Percentiles rank a stretch among this genome's conserved stretches.
phyloP scores from a whole-genome alignment of 2,888 invertebrate genomes.

The Microctonus aethiopoides region DNA sequence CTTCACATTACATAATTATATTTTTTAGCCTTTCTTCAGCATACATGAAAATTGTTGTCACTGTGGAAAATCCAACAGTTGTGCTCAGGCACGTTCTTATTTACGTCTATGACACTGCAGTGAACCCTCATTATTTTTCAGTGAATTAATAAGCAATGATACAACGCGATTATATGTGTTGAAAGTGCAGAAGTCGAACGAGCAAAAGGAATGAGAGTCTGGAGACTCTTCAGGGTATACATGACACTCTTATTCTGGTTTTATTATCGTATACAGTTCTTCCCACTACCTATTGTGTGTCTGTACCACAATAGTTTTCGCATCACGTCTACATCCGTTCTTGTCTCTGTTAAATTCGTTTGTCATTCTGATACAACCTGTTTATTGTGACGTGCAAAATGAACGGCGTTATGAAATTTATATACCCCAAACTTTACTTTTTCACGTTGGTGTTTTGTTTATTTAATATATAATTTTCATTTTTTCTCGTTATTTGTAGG shows the following conservation, averaged over 20 bases:
- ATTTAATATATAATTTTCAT: no score
- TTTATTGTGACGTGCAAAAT: constrained; percentile 15
- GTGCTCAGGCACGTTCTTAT: constrained; percentile 18
- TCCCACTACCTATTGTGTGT: not conserved
- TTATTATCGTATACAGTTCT: not conserved
- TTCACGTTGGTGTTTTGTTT: not conserved
- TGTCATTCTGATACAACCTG: not conserved
- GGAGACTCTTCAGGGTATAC: constrained; percentile 19
- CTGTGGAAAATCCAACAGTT: not conserved
- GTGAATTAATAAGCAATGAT: constrained; percentile 37
- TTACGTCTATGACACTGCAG: not conserved
- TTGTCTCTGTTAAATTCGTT: not conserved
- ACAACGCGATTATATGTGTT: constrained; percentile 10
- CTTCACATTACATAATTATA: not conserved
- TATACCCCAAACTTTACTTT: not conserved
- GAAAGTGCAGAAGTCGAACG: not conserved
- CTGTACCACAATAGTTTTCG: not conserved
- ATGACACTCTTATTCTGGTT: constrained; percentile 20
- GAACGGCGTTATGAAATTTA: not conserved
- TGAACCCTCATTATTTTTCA: constrained; percentile 27
- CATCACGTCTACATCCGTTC: constrained; percentile 26
- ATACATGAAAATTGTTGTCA: no score
- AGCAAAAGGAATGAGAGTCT: constrained; percentile 11
- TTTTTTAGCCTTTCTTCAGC: no score
- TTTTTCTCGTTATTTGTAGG: not conserved